Evolutionary conservation across 2,888 invertebrate genomes (phyloP), one percentile per base, ranked within the genome.

Genomic region (Drosophila putrida): DNA sequence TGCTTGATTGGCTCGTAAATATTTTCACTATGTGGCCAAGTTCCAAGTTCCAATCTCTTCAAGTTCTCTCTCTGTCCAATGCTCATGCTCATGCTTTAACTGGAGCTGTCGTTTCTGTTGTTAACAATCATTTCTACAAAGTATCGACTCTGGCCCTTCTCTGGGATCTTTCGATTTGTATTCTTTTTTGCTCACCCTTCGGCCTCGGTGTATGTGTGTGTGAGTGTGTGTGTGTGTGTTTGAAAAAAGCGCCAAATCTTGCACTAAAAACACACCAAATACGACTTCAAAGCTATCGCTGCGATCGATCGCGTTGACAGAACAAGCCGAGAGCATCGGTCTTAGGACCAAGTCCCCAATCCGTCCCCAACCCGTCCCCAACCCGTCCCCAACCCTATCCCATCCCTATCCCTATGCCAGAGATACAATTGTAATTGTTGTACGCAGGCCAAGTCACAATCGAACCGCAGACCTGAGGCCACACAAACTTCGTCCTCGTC

Each of bases 1-100:
- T 86, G 90, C 88, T 91, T 90, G 90, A 90, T 90, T 90, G 88
- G 90, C 90, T 90, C 91, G 91, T 91, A 91, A 91, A 91, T 91
- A 88, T 91, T 87, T 89, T 89, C 78, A 90, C 82, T 84, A 85
- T 90, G 84, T 79, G 73, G 67, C 63, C 77, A 68, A 41, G 41
- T 13, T 41, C 38, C 33, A 44, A 41, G 47, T 41, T 51, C 35
- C 15, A 11, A 20, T 9, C 27, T 9, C 27, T 33, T 13, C 53
- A 33, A 25, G 9, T 20, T 33, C 25, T n/a, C n/a, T n/a, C n/a
- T n/a, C n/a, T 33, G 20, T 35, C 35, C 55, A 35, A 55, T 33
- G 33, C 44, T 35, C 44, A 35, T 33, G 33, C 44, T 33, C 43
- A 33, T 43, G 55, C 53, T 54, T 20, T 20, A 62, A 8, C 46